Evolutionary conservation across 2,113 vertebrate genomes (phyloP), one percentile per base, ranked within the genome.

Genomic region (Menidia beryllina): DNA sequence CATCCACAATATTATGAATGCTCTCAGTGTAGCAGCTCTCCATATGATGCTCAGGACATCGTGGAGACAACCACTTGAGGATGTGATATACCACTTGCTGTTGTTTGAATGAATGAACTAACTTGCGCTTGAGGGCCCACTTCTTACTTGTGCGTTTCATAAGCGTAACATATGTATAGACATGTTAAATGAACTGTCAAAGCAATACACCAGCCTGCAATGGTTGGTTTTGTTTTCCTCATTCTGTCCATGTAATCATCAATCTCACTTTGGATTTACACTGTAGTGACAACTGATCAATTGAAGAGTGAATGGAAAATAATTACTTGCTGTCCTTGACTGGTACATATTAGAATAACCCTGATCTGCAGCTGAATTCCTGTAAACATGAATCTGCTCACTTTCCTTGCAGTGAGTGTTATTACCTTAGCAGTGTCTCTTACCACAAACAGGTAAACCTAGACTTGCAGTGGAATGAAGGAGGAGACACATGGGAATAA

Each of bases 381-480:
- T 69, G 57, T 38, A 43, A 15, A 62, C 11, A 14, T 54, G 20
- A 69, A 72, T 21, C 19, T 11, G 4, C 4, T 58, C 41, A 52
- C 66, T 72, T 64, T 69, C 48, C 63, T 49, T 27, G 69, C 51
- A 55, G 34, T 54, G 67, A 73, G 71, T 76, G 77, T 48, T 51
- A 56, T 64, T 77, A 52, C 68, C 19, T 45, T 30, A 34, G 69
- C 82, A 51, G 75, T 82, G 80, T 84, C 81, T 83, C 72, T 59
- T 53, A 39, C 73, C 72, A 88, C 87, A 89, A n/a, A 91, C 89
- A 92, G 90, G 86, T 91, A 85, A 86, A 82, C 81, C 14, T 61
- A 67, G 74, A 82, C 84, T 72, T 70, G 66, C 58, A 57, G 83
- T 85, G 88, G 87, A 89, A 88, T 74, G 77, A 81, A 79, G 79